Evolutionary conservation across 30 jellyfish, hydroid and myxozoan genomes (phyloP).

Genomic region (Chrysaora quinquecirrha): DNA sequence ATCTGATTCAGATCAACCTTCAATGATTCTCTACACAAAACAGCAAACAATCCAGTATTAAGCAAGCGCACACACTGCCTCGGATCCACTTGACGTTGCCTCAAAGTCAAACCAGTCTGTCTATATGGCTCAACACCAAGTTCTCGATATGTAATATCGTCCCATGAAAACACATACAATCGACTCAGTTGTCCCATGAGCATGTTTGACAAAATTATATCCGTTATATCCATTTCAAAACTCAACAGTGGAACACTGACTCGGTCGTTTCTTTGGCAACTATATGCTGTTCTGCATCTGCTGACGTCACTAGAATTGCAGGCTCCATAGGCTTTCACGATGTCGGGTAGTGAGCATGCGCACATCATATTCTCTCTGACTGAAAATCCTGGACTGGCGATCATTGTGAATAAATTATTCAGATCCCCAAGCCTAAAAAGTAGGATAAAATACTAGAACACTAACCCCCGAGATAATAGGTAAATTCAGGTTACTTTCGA

Average conservation of each 20-base stretch:
- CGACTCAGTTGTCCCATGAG: constrained; percentile 53
- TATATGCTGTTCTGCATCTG: constrained; percentile 47
- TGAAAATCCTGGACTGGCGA: constrained; percentile 40
- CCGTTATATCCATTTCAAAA: constrained; percentile 76
- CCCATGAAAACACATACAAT: constrained; percentile 66
- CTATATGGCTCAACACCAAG: constrained; percentile 15
- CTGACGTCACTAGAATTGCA: constrained; percentile 42
- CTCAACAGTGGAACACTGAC: constrained; percentile 64
- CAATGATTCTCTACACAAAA: constrained; percentile 63
- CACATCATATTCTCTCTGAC: constrained; percentile 43
- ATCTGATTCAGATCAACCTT: constrained; percentile 41
- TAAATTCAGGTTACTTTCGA: too few relatives aligned
- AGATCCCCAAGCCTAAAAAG: constrained; percentile 64
- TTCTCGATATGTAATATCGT: background rate
- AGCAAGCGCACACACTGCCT: constrained; percentile 35
- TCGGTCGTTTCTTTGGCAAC: constrained; percentile 63
- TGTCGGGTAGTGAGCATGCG: constrained; percentile 48
- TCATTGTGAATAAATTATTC: constrained; percentile 62
- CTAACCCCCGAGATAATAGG: too few relatives aligned
- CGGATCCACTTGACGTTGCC: constrained; percentile 15
- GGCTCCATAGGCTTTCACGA: constrained; percentile 51
- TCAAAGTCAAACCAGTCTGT: background rate
- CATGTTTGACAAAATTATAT: constrained; percentile 65
- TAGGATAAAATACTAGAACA: too few relatives aligned
- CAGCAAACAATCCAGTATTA: constrained; percentile 61